A percentile compares a stretch with the other conserved stretches of the same genome.
These are phyloP conservation scores for Phalacrocorax pelagicus DNA, from an alignment of 2,113 vertebrate species.

Conservation along the genomic window DNA sequence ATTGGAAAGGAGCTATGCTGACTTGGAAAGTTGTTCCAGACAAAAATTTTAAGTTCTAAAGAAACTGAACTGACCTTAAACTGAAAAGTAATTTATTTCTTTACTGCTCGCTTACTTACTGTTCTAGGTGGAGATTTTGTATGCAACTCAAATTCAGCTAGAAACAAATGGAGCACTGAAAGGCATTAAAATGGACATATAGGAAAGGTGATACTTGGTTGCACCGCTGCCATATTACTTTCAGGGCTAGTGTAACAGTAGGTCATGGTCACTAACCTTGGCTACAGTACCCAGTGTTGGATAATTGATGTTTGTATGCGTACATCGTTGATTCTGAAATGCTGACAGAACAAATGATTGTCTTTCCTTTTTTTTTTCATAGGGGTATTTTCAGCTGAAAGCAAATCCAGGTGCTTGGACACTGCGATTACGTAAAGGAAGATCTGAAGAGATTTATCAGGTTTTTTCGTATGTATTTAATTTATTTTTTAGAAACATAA, in stretches of 20 bases:
- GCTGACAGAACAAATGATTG: not conserved
- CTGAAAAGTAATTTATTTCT: not conserved
- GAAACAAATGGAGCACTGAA: not conserved
- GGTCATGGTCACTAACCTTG: not conserved
- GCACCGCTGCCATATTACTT: not conserved
- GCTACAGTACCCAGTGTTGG: not conserved
- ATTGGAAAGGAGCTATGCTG: not conserved
- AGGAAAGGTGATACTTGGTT: not conserved
- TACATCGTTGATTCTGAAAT: not conserved
- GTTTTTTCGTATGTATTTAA: conserved; percentile 85
- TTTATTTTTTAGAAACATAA: not conserved
- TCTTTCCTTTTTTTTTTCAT: not conserved
- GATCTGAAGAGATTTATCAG: conserved; percentile 92
- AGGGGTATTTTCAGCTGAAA: conserved; percentile 99
- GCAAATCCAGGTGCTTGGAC: conserved; percentile 95
- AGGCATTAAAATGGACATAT: not conserved
- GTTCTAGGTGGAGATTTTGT: not conserved
- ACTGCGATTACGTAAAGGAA: conserved; percentile 88
- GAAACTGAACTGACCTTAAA: not conserved
- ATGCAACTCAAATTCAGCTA: not conserved
- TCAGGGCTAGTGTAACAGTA: not conserved
- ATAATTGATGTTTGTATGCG: not conserved
- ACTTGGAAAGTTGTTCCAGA: not conserved
- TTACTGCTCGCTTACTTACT: not conserved
- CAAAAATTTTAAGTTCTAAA: not conserved